Evolutionary conservation across 2,113 vertebrate genomes (phyloP), one percentile per base, ranked within the genome.

Genomic region (Oryzias curvinotus): DNA sequence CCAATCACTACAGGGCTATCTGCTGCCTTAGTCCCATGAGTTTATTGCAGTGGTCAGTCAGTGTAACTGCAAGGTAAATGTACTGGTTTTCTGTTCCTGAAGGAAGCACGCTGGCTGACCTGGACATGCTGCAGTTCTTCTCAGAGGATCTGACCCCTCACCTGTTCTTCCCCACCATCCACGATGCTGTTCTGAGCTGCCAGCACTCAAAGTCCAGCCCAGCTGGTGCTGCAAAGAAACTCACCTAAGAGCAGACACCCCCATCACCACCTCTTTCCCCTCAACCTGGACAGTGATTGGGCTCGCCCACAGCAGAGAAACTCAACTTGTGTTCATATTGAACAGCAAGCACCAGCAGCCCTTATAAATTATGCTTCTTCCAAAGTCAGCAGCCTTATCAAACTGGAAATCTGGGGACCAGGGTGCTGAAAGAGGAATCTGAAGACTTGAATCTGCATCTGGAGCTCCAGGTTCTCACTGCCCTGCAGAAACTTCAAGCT

Each of bases 151-250:
- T 91, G 66, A 90, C 88, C 3, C 83, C 80, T 63, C 89, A 92
- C 59, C 81, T 93, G 71, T 58, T 96, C 54, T 99, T 98, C 65
- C 93, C 94, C 48, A 95, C 94, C 2, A 57, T 97, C 53, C 96
- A 98, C 0, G 97, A 98, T 0, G 97, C 97, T 0, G 94, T 94
- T 18, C 87, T 98, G 30, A 84, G 92, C 74, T 95, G 95, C 72
- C 91, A 53, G 19, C 41, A 58, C 67, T 80, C 75, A 41, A 14
- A 41, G 0, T 18, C 28, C 19, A 14, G 1, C 17, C 10, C 5
- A 0, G 1, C 52, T 8, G 41, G 26, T 6, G 60, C 43, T 47
- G 21, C 17, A 1, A 8, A n/a, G 18, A 57, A 46, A 14, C 12
- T 2, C 1, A 18, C 44, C 51, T 60, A 45, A 69, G 16, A 23